phyloP scores from a whole-genome alignment of 2,888 invertebrate genomes.

The Ichneumoninae sp. region DNA sequence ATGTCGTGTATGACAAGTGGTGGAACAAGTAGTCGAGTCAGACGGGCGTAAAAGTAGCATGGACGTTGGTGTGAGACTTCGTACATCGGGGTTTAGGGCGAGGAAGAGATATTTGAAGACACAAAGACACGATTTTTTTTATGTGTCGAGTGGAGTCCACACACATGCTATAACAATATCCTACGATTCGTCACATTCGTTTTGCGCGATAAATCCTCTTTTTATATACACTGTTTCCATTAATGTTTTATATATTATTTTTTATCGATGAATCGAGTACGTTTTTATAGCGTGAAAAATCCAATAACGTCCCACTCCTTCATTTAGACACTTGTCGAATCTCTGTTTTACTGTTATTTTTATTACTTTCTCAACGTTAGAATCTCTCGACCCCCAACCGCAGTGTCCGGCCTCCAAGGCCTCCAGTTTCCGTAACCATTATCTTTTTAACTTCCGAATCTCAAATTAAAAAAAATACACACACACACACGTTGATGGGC shows the following conservation, averaged over 20 bases:
- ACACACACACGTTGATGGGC: slow-evolving; percentile 43
- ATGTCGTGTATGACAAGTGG: slow-evolving; percentile 29
- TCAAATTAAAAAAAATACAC: slow-evolving; percentile 47
- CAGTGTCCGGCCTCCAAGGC: background rate
- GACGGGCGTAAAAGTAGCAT: slow-evolving; percentile 35
- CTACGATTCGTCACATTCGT: slow-evolving; percentile 17
- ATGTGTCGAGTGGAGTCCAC: background rate
- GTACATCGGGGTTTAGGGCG: slow-evolving; percentile 19
- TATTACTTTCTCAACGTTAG: slow-evolving; percentile 28
- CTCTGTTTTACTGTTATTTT: slow-evolving; percentile 21
- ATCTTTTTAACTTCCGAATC: slow-evolving; percentile 58
- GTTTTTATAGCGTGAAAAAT: slow-evolving; percentile 24
- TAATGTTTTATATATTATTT: slow-evolving; percentile 31
- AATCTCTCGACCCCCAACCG: slow-evolving; percentile 31
- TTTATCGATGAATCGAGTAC: slow-evolving; percentile 10
- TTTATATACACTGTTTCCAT: slow-evolving; percentile 24
- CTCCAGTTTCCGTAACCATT: slow-evolving; percentile 47
- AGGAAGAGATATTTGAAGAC: slow-evolving; percentile 32
- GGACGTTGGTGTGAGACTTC: slow-evolving; percentile 35
- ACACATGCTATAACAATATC: background rate
- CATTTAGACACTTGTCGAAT: slow-evolving; percentile 33
- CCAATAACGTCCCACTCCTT: background rate
- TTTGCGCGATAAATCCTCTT: background rate
- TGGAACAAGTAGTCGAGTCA: slow-evolving; percentile 28
- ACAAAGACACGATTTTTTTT: slow-evolving; percentile 44